These are phyloP conservation scores for Perognathus longimembris DNA, from an alignment of 2,113 vertebrate genomes.

Conservation along the genomic window DNA sequence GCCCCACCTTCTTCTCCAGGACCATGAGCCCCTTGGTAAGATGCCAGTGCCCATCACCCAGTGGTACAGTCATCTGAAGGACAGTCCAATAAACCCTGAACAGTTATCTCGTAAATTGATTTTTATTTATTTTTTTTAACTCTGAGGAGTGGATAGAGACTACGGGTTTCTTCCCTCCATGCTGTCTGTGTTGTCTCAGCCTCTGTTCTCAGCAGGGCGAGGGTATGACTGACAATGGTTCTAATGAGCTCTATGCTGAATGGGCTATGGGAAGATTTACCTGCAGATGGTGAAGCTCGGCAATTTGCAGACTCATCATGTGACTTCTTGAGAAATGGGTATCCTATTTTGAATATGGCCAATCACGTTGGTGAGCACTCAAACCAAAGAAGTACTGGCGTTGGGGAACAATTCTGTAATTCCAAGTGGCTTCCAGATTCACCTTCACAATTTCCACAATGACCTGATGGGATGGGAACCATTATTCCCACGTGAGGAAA, in stretches of 20 bases:
- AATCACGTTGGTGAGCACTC: not conserved
- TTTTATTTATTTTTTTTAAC: constrained; percentile 63
- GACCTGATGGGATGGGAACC: no score
- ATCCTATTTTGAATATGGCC: constrained; percentile 50
- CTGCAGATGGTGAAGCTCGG: constrained; percentile 79
- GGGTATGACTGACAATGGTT: constrained; percentile 86
- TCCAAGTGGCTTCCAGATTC: no score
- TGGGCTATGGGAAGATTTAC: constrained; percentile 86
- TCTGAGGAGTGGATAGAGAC: constrained; percentile 89
- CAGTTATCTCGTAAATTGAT: constrained; percentile 87
- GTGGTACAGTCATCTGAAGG: constrained; percentile 77
- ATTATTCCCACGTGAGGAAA: not conserved
- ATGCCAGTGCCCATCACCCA: constrained; percentile 78
- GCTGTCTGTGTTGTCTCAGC: constrained; percentile 64
- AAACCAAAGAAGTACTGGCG: not conserved
- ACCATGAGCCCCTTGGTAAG: constrained; percentile 67
- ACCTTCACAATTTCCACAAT: not conserved
- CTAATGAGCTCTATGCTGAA: constrained; percentile 88
- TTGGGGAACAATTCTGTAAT: accelerated
- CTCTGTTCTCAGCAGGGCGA: constrained; percentile 83
- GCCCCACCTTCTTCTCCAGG: not conserved
- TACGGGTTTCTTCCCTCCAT: constrained; percentile 87
- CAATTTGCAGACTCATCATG: constrained; percentile 63
- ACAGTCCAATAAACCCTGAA: constrained; percentile 81
- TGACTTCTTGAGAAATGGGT: constrained; percentile 53